phyloP scores from a whole-genome alignment of 2,888 invertebrate species.

The Temnothorax unifasciatus region DNA sequence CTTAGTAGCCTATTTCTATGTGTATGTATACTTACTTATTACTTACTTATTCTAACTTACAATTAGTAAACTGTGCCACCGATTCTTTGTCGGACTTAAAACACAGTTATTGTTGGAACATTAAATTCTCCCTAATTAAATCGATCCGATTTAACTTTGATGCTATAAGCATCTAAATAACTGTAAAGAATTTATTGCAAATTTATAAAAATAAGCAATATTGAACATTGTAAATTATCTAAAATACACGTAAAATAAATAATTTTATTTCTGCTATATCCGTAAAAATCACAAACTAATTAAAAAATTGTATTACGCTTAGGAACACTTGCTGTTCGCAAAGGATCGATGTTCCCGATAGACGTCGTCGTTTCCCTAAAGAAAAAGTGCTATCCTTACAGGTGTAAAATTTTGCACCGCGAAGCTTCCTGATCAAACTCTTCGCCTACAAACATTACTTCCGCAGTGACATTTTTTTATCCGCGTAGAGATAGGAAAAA shows the following conservation, averaged over 20 bases:
- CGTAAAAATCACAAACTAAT: background rate
- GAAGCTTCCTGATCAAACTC: background rate
- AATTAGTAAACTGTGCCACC: too few relatives aligned
- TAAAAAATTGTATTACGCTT: background rate
- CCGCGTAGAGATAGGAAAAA: constrained; percentile 58
- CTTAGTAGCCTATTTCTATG: too few relatives aligned
- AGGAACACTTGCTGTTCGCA: background rate
- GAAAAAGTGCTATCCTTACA: background rate
- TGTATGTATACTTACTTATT: too few relatives aligned
- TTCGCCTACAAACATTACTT: constrained; percentile 37
- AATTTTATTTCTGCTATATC: background rate
- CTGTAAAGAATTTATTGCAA: too few relatives aligned
- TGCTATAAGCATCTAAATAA: too few relatives aligned
- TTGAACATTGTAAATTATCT: background rate
- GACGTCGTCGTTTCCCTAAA: background rate
- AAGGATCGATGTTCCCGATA: background rate
- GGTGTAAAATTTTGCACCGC: constrained; percentile 15
- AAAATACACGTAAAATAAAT: background rate
- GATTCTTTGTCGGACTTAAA: too few relatives aligned
- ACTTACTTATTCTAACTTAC: too few relatives aligned
- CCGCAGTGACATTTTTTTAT: constrained; percentile 53
- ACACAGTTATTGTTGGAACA: too few relatives aligned
- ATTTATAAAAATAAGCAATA: background rate
- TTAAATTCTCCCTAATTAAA: too few relatives aligned
- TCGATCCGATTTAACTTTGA: too few relatives aligned